Evolutionary conservation across 2,888 invertebrate genomes (phyloP).

Genomic region (Oxystoma pomonae): DNA sequence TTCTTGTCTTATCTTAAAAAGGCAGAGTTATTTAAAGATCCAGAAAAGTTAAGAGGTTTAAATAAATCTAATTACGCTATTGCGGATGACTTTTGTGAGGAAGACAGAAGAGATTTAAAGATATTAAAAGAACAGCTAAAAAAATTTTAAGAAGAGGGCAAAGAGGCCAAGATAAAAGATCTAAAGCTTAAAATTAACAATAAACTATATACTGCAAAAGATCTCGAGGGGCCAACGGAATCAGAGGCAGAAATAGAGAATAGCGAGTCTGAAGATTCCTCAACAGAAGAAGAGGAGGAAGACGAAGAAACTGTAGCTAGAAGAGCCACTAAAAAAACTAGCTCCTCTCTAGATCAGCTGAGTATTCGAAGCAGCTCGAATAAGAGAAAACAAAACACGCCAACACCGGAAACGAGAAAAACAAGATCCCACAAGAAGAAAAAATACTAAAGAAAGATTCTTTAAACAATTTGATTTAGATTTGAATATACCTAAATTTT

Average conservation of each 20-base stretch:
- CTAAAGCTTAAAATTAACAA: not conserved
- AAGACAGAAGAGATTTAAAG: constrained; percentile 3
- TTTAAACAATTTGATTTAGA: too few species aligned
- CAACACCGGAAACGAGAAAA: not conserved
- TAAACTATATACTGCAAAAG: constrained; percentile 1
- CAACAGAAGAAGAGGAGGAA: not conserved
- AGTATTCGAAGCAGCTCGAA: not conserved
- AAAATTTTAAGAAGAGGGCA: not conserved
- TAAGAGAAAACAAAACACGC: not conserved
- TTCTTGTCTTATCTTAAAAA: not conserved
- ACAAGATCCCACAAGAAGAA: not conserved
- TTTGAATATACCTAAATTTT: too few species aligned
- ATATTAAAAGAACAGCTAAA: not conserved
- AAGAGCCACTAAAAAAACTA: not conserved
- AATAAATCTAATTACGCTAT: not conserved
- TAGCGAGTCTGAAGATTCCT: not conserved
- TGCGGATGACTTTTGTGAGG: not conserved
- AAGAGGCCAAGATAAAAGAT: constrained; percentile 5
- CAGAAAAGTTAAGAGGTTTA: not conserved
- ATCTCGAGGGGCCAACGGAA: not conserved
- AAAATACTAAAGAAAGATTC: too few species aligned
- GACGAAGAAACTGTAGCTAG: too few species aligned
- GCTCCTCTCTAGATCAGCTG: not conserved
- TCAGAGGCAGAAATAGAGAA: not conserved
- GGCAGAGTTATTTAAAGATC: not conserved